Percentiles rank a stretch among this genome's conserved stretches.
These are phyloP conservation scores for Reticulitermes speratus DNA, from an alignment of 1,140 invertebrate genomes.

Conservation along the genomic window DNA sequence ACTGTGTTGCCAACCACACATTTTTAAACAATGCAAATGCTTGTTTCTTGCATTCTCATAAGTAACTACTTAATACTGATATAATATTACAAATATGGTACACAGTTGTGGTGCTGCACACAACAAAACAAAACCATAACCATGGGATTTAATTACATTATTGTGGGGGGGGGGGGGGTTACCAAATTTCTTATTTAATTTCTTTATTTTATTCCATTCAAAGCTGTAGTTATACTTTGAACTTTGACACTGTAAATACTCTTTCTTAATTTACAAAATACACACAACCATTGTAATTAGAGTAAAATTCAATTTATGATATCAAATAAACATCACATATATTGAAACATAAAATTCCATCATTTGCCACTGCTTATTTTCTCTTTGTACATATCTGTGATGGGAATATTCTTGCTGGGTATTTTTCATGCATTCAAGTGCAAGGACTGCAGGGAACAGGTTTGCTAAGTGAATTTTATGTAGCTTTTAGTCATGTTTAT, in stretches of 20 bases:
- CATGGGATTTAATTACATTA: neutral
- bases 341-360: neutral
- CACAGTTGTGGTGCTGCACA: neutral
- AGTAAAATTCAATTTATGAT: neutral
- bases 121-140: neutral
- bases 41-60: neutral
- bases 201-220: neutral
- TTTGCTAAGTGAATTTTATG: no score
- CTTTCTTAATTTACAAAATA: constrained; percentile 13
- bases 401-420: no score
- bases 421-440: no score
- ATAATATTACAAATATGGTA: neutral
- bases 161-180: neutral
- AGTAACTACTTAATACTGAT: neutral
- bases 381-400: neutral
- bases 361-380: neutral
- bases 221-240: neutral
- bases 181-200: neutral
- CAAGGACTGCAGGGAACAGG: no score
- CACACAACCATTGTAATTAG: neutral
- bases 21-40: neutral
- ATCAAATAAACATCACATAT: neutral
- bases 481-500: no score
- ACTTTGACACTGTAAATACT: constrained; percentile 7
- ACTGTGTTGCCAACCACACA: neutral